Evolutionary conservation across 2,888 invertebrate genomes (phyloP).

Genomic region (Caradrina clavipalpis): DNA sequence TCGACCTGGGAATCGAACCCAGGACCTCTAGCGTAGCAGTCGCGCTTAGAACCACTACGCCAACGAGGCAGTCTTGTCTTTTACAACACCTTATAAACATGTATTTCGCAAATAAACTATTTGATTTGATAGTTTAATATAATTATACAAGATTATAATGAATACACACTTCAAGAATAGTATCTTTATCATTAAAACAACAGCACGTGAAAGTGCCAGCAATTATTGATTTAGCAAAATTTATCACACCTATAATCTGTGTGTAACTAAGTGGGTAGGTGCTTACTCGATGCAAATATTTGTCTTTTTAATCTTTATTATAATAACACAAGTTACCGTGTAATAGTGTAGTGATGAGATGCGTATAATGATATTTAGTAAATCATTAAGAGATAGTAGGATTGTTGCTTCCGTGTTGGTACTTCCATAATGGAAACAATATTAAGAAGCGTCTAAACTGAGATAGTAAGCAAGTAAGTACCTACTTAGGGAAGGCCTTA

Average conservation of each 20-base stretch:
- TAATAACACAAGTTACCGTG: neutral
- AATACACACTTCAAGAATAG: neutral
- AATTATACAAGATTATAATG: neutral
- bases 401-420: neutral
- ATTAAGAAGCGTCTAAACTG: no score
- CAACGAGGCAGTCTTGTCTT: no score
- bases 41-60: no score
- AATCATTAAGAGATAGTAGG: neutral
- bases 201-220: conserved; percentile 4
- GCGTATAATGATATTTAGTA: conserved; percentile 18
- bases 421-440: no score
- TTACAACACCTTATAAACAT: no score
- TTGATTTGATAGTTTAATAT: neutral
- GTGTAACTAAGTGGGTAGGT: neutral
- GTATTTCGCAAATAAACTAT: no score
- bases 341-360: neutral
- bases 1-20: no score
- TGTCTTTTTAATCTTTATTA: conserved; percentile 4
- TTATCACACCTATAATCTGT: conserved; percentile 7
- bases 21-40: no score
- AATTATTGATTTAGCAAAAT: conserved; percentile 13
- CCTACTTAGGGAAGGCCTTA: neutral
- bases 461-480: no score
- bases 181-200: neutral
- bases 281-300: conserved; percentile 17